Evolutionary conservation across 2,888 invertebrate genomes (phyloP).

Genomic region (Dynastes maya): DNA sequence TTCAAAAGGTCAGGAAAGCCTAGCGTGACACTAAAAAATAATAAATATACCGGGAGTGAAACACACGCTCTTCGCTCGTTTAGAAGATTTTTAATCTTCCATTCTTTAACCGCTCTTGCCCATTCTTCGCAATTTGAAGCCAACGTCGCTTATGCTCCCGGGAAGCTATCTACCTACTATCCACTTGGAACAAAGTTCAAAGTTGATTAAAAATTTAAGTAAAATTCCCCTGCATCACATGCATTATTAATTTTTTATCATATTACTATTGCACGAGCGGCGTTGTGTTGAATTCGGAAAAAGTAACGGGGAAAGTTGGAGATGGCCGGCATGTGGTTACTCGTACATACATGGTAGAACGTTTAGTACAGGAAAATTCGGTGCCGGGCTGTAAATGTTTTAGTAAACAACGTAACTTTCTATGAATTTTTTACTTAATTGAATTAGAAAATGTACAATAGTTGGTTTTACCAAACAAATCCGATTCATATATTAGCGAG

Average conservation of each 20-base stretch:
- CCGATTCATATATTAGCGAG: too few species aligned
- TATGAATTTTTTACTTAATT: too few species aligned
- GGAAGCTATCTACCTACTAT: background rate
- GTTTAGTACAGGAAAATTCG: background rate
- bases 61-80: background rate
- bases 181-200: constrained; percentile 24
- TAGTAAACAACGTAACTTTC: too few species aligned
- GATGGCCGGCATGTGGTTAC: background rate
- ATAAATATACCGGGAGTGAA: background rate
- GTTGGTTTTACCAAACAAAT: too few species aligned
- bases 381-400: too few species aligned
- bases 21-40: background rate
- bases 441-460: too few species aligned
- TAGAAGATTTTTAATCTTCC: constrained; percentile 4
- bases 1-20: background rate
- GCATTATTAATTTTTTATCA: constrained; percentile 23
- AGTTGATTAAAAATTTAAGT: constrained; percentile 27
- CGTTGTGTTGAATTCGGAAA: background rate
- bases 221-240: constrained; percentile 17
- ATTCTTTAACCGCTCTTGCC: background rate
- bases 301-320: background rate
- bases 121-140: background rate
- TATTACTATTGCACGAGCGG: background rate
- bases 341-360: background rate
- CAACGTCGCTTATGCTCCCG: background rate